Evolutionary conservation across 2,797 vertebrate genomes (phyloP).

Genomic region (Melanotaenia parkinsoni): DNA sequence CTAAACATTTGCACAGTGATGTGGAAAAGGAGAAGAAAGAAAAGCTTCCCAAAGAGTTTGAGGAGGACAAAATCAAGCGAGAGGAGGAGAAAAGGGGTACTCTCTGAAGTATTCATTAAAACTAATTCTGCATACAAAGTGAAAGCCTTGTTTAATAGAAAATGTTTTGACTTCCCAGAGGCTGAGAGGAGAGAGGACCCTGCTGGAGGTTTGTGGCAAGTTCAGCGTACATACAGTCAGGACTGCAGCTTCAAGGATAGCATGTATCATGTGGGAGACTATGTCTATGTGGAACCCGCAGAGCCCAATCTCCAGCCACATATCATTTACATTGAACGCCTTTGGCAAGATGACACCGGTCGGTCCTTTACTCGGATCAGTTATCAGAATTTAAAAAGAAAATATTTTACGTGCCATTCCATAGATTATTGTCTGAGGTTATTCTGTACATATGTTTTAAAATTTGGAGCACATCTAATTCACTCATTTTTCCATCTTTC

Average conservation of each 20-base stretch:
- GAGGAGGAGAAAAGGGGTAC: slow-evolving; percentile 96
- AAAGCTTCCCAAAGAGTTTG: slow-evolving; percentile 96
- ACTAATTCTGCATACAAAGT: neutral
- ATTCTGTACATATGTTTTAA: neutral
- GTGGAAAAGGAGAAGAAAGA: slow-evolving; percentile 98
- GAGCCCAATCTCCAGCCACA: slow-evolving; percentile 94
- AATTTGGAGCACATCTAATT: neutral
- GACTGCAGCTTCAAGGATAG: slow-evolving; percentile 99
- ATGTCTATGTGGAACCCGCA: slow-evolving; percentile 96
- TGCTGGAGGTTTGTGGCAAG: slow-evolving; percentile 87
- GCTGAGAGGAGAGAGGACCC: slow-evolving; percentile 96
- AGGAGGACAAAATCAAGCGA: slow-evolving; percentile 96
- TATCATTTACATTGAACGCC: slow-evolving; percentile 97
- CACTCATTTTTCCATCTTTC: neutral
- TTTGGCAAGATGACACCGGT: slow-evolving; percentile 97
- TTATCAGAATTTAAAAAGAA: neutral
- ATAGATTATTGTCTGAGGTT: neutral
- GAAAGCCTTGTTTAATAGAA: slow-evolving; percentile 14
- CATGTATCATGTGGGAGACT: slow-evolving; percentile 98
- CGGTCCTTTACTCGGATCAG: slow-evolving; percentile 43
- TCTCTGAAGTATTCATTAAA: neutral
- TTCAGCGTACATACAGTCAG: slow-evolving; percentile 96
- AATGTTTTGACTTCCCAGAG: slow-evolving; percentile 79
- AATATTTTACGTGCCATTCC: neutral
- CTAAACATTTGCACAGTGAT: slow-evolving; percentile 95